A percentile compares a stretch with the other conserved stretches of the same genome.
phyloP scores from a whole-genome alignment of 1,140 invertebrate species.

The Sogatella furcifera region DNA sequence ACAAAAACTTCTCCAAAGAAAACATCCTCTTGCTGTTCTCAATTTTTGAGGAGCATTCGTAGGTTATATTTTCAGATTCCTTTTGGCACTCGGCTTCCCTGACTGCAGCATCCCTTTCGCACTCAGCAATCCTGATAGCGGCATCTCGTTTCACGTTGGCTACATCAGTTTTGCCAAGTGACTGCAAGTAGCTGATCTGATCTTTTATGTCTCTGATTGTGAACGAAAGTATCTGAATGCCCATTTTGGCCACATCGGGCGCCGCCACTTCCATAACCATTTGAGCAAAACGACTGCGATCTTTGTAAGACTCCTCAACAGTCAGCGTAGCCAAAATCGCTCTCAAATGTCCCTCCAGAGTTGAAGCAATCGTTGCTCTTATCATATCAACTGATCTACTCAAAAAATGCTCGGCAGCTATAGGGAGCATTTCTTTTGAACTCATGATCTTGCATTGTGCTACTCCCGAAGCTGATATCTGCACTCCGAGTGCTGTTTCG shows the following conservation, averaged over 20 bases:
- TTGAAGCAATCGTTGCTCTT: conserved; percentile 84
- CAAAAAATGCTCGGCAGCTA: conserved; percentile 93
- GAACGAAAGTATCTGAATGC: conserved; percentile 95
- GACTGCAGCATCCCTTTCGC: conserved; percentile 85
- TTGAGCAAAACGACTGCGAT: conserved; percentile 94
- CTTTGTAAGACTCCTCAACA: conserved; percentile 95
- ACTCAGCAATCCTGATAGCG: conserved; percentile 89
- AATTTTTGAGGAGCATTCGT: conserved; percentile 89
- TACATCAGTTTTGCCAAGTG: conserved; percentile 87
- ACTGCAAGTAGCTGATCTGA: conserved; percentile 88
- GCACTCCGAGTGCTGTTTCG: conserved; percentile 89
- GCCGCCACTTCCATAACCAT: conserved; percentile 91
- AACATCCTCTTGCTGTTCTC: conserved; percentile 85
- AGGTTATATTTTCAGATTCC: conserved; percentile 90
- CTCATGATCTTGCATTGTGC: conserved; percentile 97
- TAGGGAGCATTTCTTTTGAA: conserved; percentile 84
- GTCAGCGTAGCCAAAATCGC: conserved; percentile 93
- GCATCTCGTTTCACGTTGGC: conserved; percentile 92
- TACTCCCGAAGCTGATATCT: conserved; percentile 88
- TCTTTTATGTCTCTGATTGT: conserved; percentile 97
- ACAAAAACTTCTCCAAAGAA: conserved; percentile 89
- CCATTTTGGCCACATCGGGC: conserved; percentile 94
- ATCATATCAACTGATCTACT: conserved; percentile 85
- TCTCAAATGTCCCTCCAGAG: conserved; percentile 89
- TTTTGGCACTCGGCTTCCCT: conserved; percentile 94